Conservation (phyloP, 2,888 invertebrate genomes). For the Miltochrista miniata region DNA sequence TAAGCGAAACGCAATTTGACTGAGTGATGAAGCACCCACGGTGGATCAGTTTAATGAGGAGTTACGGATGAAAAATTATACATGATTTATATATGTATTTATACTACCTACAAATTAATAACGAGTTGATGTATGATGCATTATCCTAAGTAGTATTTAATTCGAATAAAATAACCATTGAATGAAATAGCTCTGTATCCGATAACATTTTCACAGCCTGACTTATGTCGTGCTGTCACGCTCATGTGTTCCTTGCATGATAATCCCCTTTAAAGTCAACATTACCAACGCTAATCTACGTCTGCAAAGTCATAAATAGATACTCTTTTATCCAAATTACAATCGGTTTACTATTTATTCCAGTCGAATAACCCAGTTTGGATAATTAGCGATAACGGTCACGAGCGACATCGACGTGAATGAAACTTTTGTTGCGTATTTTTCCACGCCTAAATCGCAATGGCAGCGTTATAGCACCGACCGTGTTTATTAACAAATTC, state of each 20-base stretch:
- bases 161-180: slow-evolving; percentile 33
- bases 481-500: slow-evolving; percentile 79
- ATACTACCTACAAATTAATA: slow-evolving; percentile 48
- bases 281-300: slow-evolving; percentile 60
- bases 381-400: slow-evolving; percentile 67
- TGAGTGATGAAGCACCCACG: slow-evolving; percentile 81
- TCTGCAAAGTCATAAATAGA: slow-evolving; percentile 61
- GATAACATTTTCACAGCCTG: slow-evolving; percentile 53
- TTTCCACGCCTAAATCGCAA: slow-evolving; percentile 58
- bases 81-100: slow-evolving; percentile 30
- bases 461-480: slow-evolving; percentile 58
- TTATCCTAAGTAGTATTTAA: slow-evolving; percentile 49
- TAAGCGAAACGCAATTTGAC: slow-evolving; percentile 83
- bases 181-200: slow-evolving; percentile 22
- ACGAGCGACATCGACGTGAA: slow-evolving; percentile 40
- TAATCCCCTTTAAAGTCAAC: slow-evolving; percentile 63
- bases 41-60: slow-evolving; percentile 81
- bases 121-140: slow-evolving; percentile 48
- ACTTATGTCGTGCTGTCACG: slow-evolving; percentile 58
- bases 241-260: slow-evolving; percentile 73
- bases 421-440: slow-evolving; percentile 53
- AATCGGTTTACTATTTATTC: slow-evolving; percentile 71
- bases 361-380: slow-evolving; percentile 60
- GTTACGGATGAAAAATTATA: slow-evolving; percentile 74
- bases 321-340: slow-evolving; percentile 70